These are phyloP conservation scores for Leptinotarsa defecta DNA, from an alignment of 1,140 invertebrate genomes.

Conservation along the genomic window DNA sequence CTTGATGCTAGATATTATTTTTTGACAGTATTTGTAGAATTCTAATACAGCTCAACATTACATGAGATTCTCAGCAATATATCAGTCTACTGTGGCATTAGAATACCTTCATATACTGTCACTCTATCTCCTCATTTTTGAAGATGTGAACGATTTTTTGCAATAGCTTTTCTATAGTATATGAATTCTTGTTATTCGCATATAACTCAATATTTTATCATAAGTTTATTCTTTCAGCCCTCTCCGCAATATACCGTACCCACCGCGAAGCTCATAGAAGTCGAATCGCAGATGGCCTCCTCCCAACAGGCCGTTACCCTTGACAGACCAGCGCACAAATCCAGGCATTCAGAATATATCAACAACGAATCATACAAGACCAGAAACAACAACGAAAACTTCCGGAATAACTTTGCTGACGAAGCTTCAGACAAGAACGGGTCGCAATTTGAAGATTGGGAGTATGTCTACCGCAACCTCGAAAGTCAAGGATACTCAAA, in stretches of 20 bases:
- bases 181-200: too few relatives aligned
- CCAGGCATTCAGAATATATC: conserved; percentile 26
- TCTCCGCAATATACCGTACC: conserved; percentile 50
- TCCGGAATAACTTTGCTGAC: conserved; percentile 6
- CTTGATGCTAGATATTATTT: too few relatives aligned
- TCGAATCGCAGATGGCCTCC: conserved; percentile 60
- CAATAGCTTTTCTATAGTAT: too few relatives aligned
- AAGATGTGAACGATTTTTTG: too few relatives aligned
- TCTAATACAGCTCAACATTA: too few relatives aligned
- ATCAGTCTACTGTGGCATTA: too few relatives aligned
- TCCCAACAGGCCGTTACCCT: conserved; percentile 34
- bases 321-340: conserved; percentile 34
- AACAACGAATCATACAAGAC: conserved; percentile 29
- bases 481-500: conserved; percentile 75
- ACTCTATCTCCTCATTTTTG: too few relatives aligned
- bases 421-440: conserved; percentile 52
- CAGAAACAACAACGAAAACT: conserved; percentile 19
- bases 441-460: conserved; percentile 73
- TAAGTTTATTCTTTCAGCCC: not conserved
- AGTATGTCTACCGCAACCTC: conserved; percentile 77
- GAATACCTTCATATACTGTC: too few relatives aligned
- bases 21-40: too few relatives aligned
- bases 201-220: too few relatives aligned
- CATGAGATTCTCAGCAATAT: too few relatives aligned
- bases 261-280: conserved; percentile 71